Base-by-base conservation (phyloP, 2,113 vertebrate species). In the Narcine bancroftii region DNA sequence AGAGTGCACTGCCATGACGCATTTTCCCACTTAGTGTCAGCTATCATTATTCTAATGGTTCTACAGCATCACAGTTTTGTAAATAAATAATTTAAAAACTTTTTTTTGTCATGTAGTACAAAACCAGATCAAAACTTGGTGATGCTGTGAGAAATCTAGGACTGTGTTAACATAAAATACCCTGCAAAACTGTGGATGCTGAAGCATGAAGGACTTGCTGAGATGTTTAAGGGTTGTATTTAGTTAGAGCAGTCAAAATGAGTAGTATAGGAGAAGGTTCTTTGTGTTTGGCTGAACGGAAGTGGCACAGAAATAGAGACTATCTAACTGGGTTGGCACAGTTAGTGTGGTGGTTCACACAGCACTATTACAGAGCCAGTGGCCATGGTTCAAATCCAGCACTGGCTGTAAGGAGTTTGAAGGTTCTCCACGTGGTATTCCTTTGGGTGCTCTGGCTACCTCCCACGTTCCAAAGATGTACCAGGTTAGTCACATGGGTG, bases 1-100 rank as follows among this genome's bases (percentile, higher is more conserved):
- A 87, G 33, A 36, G 53, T 87, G 13, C 53, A 60, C 60, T 87
- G 56, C 56, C 36, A 63, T 60, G 60, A 87, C 50, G 13, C 81
- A 60, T 87, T 87, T 87, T 17, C 81, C 50, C 24, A 87, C 33
- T 60, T 63, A 36, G 53, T 87, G 81, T 87, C 81, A 87, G 81
- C 53, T 87, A 36, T 36, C 33, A 60, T 87, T 87, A 87, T 87
- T 87, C 56, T 87, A 60, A 87, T 87, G 33, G 33, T 87, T 19
- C 81, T 87, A 26, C 81, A 36, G 53, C 53, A 87, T 87, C n/a
- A 56, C 53, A n/a, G 33, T 36, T 87, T 60, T 56, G 36, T 87
- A 60, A 60, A 60, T 87, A 87, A 87, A 60, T n/a, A 63, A 56
- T 56, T n/a, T 56, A 56, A 85, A 85, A 85, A 53, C 47, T 87